phyloP scores from a whole-genome alignment of 2,888 invertebrate genomes.

The Tipula helvola region DNA sequence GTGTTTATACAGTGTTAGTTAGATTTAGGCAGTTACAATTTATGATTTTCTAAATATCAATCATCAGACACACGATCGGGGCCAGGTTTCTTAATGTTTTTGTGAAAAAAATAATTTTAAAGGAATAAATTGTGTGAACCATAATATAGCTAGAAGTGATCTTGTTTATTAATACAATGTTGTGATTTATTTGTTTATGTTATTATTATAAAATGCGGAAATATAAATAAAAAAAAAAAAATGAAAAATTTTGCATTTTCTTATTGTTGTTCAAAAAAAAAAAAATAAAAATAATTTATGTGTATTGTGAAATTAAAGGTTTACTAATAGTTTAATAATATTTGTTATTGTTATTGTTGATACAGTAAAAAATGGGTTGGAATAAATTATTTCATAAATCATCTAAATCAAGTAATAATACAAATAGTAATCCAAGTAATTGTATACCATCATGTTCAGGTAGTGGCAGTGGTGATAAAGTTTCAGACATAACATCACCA shows the following conservation, averaged over 20 bases:
- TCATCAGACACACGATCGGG: background rate
- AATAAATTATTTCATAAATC: slow-evolving; percentile 7
- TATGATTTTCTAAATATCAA: background rate
- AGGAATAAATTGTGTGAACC: background rate
- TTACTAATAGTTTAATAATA: background rate
- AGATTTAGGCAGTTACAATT: background rate
- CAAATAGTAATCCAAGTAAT: background rate
- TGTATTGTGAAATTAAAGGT: background rate
- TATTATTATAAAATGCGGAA: background rate
- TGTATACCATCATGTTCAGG: background rate
- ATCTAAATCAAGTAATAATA: background rate
- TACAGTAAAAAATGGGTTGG: background rate
- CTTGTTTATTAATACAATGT: background rate
- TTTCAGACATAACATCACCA: background rate
- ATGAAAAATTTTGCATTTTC: background rate
- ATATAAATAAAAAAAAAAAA: background rate
- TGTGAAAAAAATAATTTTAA: background rate
- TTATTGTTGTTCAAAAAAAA: background rate
- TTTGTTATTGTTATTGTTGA: background rate
- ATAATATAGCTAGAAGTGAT: background rate
- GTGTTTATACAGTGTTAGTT: background rate
- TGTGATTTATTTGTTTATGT: background rate
- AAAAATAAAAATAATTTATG: background rate
- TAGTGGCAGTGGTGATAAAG: background rate
- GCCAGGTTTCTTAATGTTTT: background rate